Percentiles rank a stretch among this genome's conserved stretches.
These are phyloP conservation scores for Sebastes fasciatus DNA, from an alignment of 2,113 vertebrate genomes.

Conservation along the genomic window DNA sequence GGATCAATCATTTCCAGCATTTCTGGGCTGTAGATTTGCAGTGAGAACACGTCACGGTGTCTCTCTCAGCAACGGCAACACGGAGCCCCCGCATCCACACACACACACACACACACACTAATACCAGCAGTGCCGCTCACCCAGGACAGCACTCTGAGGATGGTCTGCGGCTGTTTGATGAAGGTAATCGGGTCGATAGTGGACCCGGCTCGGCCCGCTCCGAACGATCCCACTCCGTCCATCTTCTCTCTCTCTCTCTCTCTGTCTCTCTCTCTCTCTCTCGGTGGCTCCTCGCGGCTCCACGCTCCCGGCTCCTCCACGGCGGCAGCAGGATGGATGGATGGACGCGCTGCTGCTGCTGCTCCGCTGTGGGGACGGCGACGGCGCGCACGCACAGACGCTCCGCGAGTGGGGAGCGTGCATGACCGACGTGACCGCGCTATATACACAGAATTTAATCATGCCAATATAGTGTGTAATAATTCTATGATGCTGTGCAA, in stretches of 20 bases:
- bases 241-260: constrained; percentile 75
- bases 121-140: constrained; percentile 82
- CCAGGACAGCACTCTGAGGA: constrained; percentile 91
- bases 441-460: not conserved
- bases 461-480: not conserved
- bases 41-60: constrained; percentile 63
- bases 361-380: constrained; percentile 68
- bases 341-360: constrained; percentile 64
- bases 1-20: constrained; percentile 24
- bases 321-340: constrained; percentile 66
- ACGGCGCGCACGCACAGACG: constrained; percentile 62
- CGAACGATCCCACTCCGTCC: constrained; percentile 95
- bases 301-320: constrained; percentile 68
- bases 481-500: too few relatives aligned
- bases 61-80: constrained; percentile 61
- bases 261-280: constrained; percentile 39
- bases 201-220: constrained; percentile 91
- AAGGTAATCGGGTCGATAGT: constrained; percentile 90
- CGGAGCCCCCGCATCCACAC: not conserved
- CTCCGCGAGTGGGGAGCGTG: constrained; percentile 14
- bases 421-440: constrained; percentile 31
- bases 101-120: not conserved
- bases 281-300: constrained; percentile 65
- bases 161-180: constrained; percentile 91
- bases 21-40: constrained; percentile 46